Evolutionary conservation across 2,113 vertebrate genomes (phyloP).

Genomic region (Pycnonotus jocosus): DNA sequence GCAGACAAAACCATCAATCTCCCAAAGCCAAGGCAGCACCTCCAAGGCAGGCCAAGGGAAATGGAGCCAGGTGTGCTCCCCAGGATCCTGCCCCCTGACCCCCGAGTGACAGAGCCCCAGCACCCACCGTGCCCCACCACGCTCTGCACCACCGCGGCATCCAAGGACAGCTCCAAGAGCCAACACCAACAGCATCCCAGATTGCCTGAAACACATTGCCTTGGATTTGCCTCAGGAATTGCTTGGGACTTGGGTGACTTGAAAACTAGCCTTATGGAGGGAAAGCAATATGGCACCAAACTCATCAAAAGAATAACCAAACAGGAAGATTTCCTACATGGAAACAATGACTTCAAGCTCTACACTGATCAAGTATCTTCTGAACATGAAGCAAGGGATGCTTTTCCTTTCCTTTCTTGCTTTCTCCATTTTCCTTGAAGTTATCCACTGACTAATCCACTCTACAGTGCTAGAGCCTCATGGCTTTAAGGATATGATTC

Average conservation of each 20-base stretch:
- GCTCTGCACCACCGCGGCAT: not conserved
- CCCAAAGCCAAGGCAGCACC: not conserved
- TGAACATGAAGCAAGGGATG: not conserved
- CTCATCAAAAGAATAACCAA: not conserved
- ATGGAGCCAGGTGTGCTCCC: not conserved
- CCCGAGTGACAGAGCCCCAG: accelerated
- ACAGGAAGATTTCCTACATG: not conserved
- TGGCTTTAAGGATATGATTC: not conserved
- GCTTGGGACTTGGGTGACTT: not conserved
- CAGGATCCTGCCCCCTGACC: not conserved
- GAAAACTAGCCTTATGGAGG: not conserved
- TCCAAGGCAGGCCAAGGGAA: not conserved
- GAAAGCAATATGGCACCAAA: not conserved
- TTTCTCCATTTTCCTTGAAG: not conserved
- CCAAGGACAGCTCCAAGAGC: no score
- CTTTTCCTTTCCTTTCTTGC: not conserved
- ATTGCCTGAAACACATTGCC: not conserved
- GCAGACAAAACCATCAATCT: not conserved
- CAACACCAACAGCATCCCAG: not conserved
- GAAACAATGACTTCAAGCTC: not conserved
- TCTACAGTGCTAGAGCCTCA: not conserved
- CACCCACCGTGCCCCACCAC: accelerated
- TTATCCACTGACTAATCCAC: not conserved
- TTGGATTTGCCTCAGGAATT: not conserved
- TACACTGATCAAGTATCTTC: not conserved